Percentiles rank a stretch among this genome's conserved stretches.
phyloP scores from a whole-genome alignment of 2,888 invertebrate species.

The Mythimna vitellina region DNA sequence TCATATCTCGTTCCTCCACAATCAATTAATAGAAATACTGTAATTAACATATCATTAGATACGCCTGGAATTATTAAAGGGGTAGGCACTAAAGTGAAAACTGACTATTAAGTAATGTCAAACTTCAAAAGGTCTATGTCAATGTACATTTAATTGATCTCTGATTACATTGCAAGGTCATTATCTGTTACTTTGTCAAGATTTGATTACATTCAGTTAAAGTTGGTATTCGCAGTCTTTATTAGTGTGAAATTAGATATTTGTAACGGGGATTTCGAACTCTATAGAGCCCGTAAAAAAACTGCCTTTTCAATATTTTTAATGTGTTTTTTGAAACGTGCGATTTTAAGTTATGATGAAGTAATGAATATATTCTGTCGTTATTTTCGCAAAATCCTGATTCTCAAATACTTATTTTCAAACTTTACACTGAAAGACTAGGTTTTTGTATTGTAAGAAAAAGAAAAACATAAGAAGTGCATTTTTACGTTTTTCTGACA shows the following conservation, averaged over 20 bases:
- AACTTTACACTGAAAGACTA: too few species aligned
- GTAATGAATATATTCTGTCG: too few species aligned
- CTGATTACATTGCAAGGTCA: conserved; percentile 30
- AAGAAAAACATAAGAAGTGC: too few species aligned
- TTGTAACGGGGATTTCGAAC: background rate
- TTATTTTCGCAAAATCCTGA: too few species aligned
- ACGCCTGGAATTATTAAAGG: too few species aligned
- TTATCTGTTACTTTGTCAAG: conserved; percentile 31
- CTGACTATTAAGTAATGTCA: background rate
- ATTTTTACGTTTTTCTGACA: too few species aligned
- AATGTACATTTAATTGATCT: conserved; percentile 12
- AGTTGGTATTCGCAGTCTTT: background rate
- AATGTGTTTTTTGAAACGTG: background rate
- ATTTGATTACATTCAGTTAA: conserved; percentile 36
- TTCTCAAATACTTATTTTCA: too few species aligned
- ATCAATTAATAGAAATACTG: too few species aligned
- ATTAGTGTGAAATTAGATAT: conserved; percentile 18
- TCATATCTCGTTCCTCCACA: too few species aligned
- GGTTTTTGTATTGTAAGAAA: too few species aligned
- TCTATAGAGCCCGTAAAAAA: background rate
- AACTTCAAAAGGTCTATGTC: background rate
- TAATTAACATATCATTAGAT: too few species aligned
- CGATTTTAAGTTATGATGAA: too few species aligned
- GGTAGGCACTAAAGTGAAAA: conserved; percentile 3
- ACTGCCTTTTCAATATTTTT: background rate